A percentile compares a stretch with the other conserved stretches of the same genome.
phyloP scores from a whole-genome alignment of 2,888 invertebrate genomes.

The Blomia tropicalis region DNA sequence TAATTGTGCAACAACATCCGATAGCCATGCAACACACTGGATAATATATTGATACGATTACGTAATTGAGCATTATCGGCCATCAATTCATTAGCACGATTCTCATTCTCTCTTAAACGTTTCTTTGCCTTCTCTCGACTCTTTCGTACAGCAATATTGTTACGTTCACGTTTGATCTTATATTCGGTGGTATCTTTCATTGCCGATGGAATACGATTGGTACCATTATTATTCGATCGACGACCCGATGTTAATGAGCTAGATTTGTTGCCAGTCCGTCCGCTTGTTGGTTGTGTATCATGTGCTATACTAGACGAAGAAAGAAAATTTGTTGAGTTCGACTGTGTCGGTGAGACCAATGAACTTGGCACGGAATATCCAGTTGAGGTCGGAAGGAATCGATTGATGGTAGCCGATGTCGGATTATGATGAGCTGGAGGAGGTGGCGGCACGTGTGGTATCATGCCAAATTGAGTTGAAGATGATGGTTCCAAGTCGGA shows the following conservation, averaged over 20 bases:
- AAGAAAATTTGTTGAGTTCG: background rate
- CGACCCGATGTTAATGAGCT: background rate
- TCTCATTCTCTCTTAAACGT: constrained; percentile 10
- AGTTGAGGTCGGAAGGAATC: background rate
- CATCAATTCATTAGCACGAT: constrained; percentile 11
- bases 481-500: background rate
- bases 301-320: background rate
- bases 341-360: too few species aligned
- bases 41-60: background rate
- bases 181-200: constrained; percentile 12
- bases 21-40: constrained; percentile 7
- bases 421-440: background rate
- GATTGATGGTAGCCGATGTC: background rate
- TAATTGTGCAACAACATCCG: constrained; percentile 10
- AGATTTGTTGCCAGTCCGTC: background rate
- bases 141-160: constrained; percentile 19
- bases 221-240: background rate
- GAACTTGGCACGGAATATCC: background rate
- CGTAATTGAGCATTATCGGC: constrained; percentile 7
- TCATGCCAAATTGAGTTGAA: too few species aligned
- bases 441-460: background rate
- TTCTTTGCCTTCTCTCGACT: constrained; percentile 18
- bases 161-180: constrained; percentile 14
- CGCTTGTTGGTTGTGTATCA: background rate
- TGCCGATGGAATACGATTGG: background rate